Conservation (phyloP, 2,888 invertebrate species). For the Drosophila flavopinicola region DNA sequence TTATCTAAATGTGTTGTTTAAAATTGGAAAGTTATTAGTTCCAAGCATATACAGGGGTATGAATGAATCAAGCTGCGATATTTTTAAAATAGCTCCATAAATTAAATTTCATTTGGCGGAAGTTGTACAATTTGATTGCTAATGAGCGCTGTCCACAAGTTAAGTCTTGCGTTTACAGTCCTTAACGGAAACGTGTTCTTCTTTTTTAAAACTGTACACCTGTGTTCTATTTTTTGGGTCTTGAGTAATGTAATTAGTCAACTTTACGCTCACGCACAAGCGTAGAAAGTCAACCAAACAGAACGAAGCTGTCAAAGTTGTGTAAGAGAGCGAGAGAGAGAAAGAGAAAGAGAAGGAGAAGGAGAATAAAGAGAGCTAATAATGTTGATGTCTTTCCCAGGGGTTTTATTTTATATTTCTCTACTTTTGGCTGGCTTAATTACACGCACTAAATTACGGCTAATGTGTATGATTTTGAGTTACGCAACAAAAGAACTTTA, state of each 20-base stretch:
- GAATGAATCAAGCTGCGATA: constrained; percentile 17
- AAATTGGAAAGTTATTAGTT: background rate
- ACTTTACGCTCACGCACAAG: constrained; percentile 44
- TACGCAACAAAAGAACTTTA: constrained; percentile 22
- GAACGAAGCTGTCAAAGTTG: constrained; percentile 57
- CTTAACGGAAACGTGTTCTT: constrained; percentile 32
- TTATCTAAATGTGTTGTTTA: background rate
- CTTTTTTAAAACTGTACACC: constrained; percentile 28
- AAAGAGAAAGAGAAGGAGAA: constrained; percentile 3
- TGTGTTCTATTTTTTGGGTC: constrained; percentile 24
- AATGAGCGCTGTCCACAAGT: constrained; percentile 20
- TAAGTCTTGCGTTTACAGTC: constrained; percentile 10
- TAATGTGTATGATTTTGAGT: constrained; percentile 55
- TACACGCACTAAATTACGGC: constrained; percentile 60
- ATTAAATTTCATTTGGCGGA: background rate
- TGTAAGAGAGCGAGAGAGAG: constrained; percentile 8
- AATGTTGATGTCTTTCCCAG: constrained; percentile 25
- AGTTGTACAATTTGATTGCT: constrained; percentile 20
- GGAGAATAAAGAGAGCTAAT: constrained; percentile 2
- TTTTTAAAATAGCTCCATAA: background rate
- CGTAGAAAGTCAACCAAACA: constrained; percentile 56
- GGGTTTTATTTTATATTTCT: constrained; percentile 4
- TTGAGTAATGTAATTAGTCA: constrained; percentile 62
- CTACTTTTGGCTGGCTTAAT: constrained; percentile 39
- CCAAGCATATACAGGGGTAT: background rate